Evolutionary conservation across 2,888 invertebrate species (phyloP).

Genomic region (Morpho achilles): DNA sequence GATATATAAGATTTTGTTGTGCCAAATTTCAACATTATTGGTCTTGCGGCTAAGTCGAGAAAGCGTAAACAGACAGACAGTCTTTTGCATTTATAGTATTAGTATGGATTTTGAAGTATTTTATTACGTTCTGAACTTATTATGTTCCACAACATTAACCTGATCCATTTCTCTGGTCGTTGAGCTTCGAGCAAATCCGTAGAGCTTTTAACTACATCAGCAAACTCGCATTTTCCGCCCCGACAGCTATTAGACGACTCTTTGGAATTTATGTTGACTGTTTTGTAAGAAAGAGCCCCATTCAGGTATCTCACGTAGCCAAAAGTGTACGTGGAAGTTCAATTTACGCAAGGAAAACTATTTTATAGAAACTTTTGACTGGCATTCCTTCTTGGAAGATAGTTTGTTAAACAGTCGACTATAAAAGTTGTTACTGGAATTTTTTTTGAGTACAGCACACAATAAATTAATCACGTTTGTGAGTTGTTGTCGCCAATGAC

Average conservation of each 20-base stretch:
- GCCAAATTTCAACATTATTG: neutral
- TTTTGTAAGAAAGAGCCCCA: conserved; percentile 10
- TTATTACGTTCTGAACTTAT: conserved; percentile 1
- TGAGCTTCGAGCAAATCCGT: conserved; percentile 19
- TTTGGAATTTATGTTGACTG: conserved; percentile 21
- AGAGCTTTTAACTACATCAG: conserved; percentile 25
- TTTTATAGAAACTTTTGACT: too few relatives aligned
- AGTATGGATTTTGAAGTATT: neutral
- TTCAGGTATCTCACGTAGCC: neutral
- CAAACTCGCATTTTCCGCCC: conserved; percentile 23
- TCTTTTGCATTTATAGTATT: too few relatives aligned
- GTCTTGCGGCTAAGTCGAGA: too few relatives aligned
- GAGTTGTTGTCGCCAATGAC: too few relatives aligned
- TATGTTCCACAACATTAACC: conserved; percentile 21
- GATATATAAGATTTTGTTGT: neutral
- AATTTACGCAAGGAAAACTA: too few relatives aligned
- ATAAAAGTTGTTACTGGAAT: too few relatives aligned
- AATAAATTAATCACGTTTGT: too few relatives aligned
- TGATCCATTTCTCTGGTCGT: conserved; percentile 14
- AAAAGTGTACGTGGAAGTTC: too few relatives aligned
- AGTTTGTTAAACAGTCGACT: too few relatives aligned
- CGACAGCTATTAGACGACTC: conserved; percentile 20
- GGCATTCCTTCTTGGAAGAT: too few relatives aligned
- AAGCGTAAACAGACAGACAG: neutral
- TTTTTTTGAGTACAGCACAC: too few relatives aligned